These are phyloP conservation scores for Onychomys torridus DNA, from an alignment of 2,797 vertebrate genomes.

Conservation along the genomic window DNA sequence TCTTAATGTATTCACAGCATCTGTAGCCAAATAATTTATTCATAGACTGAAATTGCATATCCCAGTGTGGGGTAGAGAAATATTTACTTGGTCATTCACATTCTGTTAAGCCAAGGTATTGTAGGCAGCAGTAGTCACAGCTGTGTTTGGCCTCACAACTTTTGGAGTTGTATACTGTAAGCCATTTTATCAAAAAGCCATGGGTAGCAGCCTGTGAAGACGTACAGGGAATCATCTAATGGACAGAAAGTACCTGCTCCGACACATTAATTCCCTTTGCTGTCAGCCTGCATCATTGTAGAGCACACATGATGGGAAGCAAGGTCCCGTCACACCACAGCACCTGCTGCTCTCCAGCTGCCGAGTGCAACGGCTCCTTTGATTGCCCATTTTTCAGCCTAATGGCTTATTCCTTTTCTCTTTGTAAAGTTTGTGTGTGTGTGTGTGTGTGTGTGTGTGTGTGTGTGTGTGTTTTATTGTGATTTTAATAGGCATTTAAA, in stretches of 20 bases:
- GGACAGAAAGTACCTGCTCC: conserved; percentile 91
- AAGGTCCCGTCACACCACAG: conserved; percentile 89
- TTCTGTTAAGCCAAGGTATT: conserved; percentile 71
- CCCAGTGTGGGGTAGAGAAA: conserved; percentile 81
- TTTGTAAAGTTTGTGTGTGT: conserved; percentile 87
- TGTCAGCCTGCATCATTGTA: conserved; percentile 94
- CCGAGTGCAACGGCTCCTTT: conserved; percentile 87
- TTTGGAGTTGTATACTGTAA: conserved; percentile 72
- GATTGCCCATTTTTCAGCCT: conserved; percentile 91
- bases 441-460: not conserved
- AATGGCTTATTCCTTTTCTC: conserved; percentile 88
- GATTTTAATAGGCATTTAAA: conserved; percentile 82
- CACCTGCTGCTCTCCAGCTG: conserved; percentile 99
- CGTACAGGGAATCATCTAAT: conserved; percentile 89
- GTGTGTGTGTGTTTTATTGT: conserved; percentile 85
- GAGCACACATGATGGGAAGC: conserved; percentile 92
- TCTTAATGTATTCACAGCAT: conserved; percentile 89
- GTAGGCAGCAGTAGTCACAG: conserved; percentile 65
- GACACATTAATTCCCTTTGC: conserved; percentile 92
- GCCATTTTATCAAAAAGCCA: conserved; percentile 81
- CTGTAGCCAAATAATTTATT: conserved; percentile 89
- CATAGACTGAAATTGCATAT: conserved; percentile 86
- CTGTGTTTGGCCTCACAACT: conserved; percentile 65
- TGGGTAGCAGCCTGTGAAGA: conserved; percentile 83
- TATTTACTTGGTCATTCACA: conserved; percentile 84